Evolutionary conservation across 2,888 invertebrate genomes (phyloP).

Genomic region (Plebejus melissa): DNA sequence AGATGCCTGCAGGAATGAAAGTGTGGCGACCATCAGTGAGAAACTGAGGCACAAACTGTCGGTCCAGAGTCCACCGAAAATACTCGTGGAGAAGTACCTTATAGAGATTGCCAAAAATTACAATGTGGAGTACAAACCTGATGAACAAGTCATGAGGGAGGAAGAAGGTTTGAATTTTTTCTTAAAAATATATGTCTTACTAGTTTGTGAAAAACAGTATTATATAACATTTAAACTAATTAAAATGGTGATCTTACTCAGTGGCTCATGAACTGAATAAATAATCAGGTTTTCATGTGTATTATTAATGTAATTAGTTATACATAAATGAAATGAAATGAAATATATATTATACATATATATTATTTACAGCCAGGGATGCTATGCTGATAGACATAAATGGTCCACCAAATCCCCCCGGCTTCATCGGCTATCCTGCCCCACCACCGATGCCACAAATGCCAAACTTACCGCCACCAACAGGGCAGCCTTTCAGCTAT

Average conservation of each 20-base stretch:
- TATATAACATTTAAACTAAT: not conserved
- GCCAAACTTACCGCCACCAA: conserved; percentile 67
- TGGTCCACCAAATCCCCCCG: conserved; percentile 84
- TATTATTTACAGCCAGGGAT: conserved; percentile 70
- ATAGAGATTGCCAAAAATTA: conserved; percentile 98
- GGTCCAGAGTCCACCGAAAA: conserved; percentile 96
- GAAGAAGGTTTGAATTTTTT: conserved; percentile 70
- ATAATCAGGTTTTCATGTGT: not conserved
- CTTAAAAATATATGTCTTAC: not conserved
- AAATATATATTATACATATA: too few relatives aligned
- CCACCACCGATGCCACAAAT: conserved; percentile 81
- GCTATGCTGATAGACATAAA: conserved; percentile 84
- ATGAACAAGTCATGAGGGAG: conserved; percentile 92
- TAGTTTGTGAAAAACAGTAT: not conserved
- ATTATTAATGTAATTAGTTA: too few relatives aligned
- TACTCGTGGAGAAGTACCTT: conserved; percentile 94
- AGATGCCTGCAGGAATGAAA: conserved; percentile 91
- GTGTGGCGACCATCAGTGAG: conserved; percentile 89
- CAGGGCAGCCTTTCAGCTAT: conserved; percentile 82
- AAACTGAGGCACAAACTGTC: conserved; percentile 96
- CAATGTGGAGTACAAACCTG: conserved; percentile 96
- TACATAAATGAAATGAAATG: too few relatives aligned
- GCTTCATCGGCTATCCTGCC: conserved; percentile 90
- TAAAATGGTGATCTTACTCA: not conserved
- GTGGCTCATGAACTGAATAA: not conserved